Evolutionary conservation across 2,888 invertebrate species (phyloP), one percentile per base, ranked within the genome.

Genomic region (Clistopyga incitator): DNA sequence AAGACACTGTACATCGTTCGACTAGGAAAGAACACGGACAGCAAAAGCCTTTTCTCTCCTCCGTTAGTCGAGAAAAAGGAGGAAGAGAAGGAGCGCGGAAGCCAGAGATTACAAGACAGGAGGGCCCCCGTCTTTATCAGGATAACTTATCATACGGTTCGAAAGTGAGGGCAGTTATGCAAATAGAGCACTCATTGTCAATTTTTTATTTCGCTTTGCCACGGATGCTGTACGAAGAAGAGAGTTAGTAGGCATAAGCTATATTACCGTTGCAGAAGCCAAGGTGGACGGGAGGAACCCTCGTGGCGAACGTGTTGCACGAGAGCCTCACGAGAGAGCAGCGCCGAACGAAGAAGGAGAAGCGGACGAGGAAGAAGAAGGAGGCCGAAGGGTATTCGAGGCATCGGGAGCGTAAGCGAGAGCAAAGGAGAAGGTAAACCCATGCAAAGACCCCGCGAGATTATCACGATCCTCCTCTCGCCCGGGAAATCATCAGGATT

Each of bases 401-500:
- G 65, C 65, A 78, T 20, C 34, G 54, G 78, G 23, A 45, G 15
- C 29, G 71, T 52, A 71, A 84, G 78, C 74, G 81, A 81, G 78
- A 65, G 84, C 75, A 64, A 84, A 50, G 59, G 67, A 70, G 78
- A 78, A 72, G 45, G 52, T 20, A 52, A 72, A 70, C 29, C 23
- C 56, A 74, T 84, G 78, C 75, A 67, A 77, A 67, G 81, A 74
- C 68, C 47, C 45, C 54, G 42, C 54, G 34, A 70, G 75, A 84
- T 81, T 78, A 81, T 81, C 78, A 47, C 75, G 78, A 78, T 83
- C 75, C 59, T 74, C 42, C 42, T 23, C 74, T 64, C 74, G 20
- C 20, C 67, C 82, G 82, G 86, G 82, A 90, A 90, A 90, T 91
- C 88, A 88, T 88, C 86, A 87, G 88, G 86, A 87, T 90, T 90